These are phyloP conservation scores for Saguinus imperator DNA, from an alignment of 2,113 vertebrate species.

Conservation along the genomic window DNA sequence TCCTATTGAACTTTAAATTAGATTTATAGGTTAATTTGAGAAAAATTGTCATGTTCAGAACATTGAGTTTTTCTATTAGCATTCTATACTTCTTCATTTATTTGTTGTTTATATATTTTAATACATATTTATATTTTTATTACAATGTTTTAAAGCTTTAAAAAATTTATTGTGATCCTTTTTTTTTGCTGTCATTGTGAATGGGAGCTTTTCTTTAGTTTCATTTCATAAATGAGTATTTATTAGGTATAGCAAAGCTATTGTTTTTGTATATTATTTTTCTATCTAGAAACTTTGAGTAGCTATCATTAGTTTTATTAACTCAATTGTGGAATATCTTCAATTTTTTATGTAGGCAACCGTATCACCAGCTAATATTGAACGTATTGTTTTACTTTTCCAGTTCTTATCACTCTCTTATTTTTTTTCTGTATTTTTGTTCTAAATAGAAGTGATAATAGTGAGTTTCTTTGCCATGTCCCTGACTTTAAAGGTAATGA, in stretches of 20 bases:
- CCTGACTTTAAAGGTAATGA: not conserved
- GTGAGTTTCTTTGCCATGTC: not conserved
- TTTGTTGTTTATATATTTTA: not conserved
- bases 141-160: not conserved
- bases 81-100: not conserved
- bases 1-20: not conserved
- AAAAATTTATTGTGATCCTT: not conserved
- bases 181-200: not conserved
- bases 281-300: not conserved
- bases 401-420: not conserved
- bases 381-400: not conserved
- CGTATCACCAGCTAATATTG: not conserved
- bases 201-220: not conserved
- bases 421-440: not conserved
- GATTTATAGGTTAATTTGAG: not conserved
- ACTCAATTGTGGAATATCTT: not conserved
- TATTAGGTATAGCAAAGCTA: not conserved
- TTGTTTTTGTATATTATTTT: not conserved
- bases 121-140: not conserved
- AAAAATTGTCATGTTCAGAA: not conserved
- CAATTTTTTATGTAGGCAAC: not conserved
- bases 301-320: not conserved
- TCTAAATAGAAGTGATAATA: not conserved
- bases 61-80: not conserved
- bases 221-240: not conserved